Evolutionary conservation across 2,888 invertebrate species (phyloP).

Genomic region (Patella caerulea): DNA sequence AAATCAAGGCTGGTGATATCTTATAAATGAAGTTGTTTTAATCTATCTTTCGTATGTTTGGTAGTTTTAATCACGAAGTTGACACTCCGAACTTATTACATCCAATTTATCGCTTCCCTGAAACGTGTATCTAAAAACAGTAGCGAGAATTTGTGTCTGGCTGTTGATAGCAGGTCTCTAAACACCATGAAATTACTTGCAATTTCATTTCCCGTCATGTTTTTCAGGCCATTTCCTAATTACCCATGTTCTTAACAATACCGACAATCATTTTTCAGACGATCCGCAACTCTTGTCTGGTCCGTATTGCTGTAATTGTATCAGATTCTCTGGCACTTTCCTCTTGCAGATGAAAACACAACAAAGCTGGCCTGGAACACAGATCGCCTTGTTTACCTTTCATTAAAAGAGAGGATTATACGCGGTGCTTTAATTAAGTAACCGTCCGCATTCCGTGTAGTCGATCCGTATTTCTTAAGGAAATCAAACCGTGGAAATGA

Average conservation of each 20-base stretch:
- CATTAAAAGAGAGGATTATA: slow-evolving; percentile 2
- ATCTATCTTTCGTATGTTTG: no score
- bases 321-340: slow-evolving; percentile 2
- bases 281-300: background rate
- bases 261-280: background rate
- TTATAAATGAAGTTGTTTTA: no score
- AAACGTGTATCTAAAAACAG: no score
- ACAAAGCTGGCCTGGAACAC: background rate
- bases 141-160: no score
- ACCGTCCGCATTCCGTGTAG: slow-evolving; percentile 2
- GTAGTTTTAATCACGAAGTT: no score
- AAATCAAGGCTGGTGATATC: no score
- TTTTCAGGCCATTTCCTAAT: background rate
- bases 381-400: background rate
- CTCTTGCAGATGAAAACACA: slow-evolving; percentile 1
- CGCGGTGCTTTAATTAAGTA: background rate
- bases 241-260: background rate
- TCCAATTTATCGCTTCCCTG: no score
- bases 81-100: no score
- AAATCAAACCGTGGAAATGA: slow-evolving; percentile 2
- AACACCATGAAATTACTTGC: no score
- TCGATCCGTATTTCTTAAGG: slow-evolving; percentile 1
- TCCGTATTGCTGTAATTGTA: background rate
- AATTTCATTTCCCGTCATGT: no score
- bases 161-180: no score